Percentiles rank a stretch among this genome's conserved stretches.
These are phyloP conservation scores for Taurulus bubalis DNA, from an alignment of 2,113 vertebrate genomes.

Conservation along the genomic window DNA sequence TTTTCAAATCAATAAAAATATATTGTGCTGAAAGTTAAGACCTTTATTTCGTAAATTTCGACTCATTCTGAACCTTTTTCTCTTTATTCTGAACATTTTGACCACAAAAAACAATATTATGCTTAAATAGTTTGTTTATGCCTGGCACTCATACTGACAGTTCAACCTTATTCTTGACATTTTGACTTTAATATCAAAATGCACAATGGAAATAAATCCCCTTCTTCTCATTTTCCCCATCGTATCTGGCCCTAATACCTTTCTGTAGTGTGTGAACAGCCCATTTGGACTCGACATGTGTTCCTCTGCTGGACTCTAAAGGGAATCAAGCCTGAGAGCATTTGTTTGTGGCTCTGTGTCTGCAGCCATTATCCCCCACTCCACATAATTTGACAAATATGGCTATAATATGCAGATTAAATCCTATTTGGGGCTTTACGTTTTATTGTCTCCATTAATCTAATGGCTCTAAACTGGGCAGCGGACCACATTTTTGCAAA, in stretches of 20 bases:
- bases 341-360: conserved; percentile 11
- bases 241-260: not conserved
- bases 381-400: conserved; percentile 53
- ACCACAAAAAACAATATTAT: too few relatives aligned
- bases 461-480: conserved; percentile 42
- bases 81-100: not conserved
- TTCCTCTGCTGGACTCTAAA: not conserved
- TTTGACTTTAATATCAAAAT: not conserved
- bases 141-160: not conserved
- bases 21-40: not conserved
- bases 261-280: not conserved
- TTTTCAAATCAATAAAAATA: too few relatives aligned
- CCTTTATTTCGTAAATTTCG: not conserved
- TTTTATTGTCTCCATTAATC: conserved; percentile 43
- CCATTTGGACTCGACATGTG: not conserved
- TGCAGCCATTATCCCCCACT: not conserved
- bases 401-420: conserved; percentile 36
- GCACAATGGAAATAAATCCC: not conserved
- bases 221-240: too few relatives aligned
- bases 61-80: not conserved
- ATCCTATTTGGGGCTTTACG: conserved; percentile 19
- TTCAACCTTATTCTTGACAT: not conserved
- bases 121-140: too few relatives aligned
- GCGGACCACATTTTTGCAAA: conserved; percentile 6
- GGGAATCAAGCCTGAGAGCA: conserved; percentile 7